phyloP scores from a whole-genome alignment of 2,113 vertebrate genomes.

The Ceyx margarethae region DNA sequence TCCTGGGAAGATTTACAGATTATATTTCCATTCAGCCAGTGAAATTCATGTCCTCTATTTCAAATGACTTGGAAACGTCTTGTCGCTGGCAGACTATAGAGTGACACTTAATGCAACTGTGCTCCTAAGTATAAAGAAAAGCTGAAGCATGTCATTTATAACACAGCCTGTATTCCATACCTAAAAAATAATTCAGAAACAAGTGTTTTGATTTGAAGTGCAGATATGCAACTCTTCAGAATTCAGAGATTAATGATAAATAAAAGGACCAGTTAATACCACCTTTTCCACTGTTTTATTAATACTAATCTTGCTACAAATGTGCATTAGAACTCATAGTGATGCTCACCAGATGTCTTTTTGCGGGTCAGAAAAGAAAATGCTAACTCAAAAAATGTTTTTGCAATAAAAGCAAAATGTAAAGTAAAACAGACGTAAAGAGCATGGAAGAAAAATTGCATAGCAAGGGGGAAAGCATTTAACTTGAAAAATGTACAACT shows the following conservation, averaged over 20 bases:
- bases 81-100: neutral
- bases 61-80: neutral
- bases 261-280: slow-evolving; percentile 18
- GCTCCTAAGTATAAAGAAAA: neutral
- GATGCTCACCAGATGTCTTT: slow-evolving; percentile 45
- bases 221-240: neutral
- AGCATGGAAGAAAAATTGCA: slow-evolving; percentile 16
- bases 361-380: slow-evolving; percentile 16
- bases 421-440: slow-evolving; percentile 25
- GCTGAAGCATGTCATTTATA: neutral
- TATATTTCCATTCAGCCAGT: neutral
- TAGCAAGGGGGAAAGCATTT: neutral
- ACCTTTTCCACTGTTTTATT: slow-evolving; percentile 27
- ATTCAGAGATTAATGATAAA: slow-evolving; percentile 14
- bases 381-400: neutral
- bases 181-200: neutral
- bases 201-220: neutral
- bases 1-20: neutral
- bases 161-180: neutral
- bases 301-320: slow-evolving; percentile 4
- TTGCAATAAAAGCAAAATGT: slow-evolving; percentile 1
- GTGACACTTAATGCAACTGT: neutral
- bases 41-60: neutral
- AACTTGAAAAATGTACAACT: slow-evolving; percentile 42
- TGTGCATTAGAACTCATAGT: neutral